A percentile compares a stretch with the other conserved stretches of the same genome.
Evolutionary conservation across 2,113 vertebrate species (phyloP).

Genomic region (Lophochroa leadbeateri): DNA sequence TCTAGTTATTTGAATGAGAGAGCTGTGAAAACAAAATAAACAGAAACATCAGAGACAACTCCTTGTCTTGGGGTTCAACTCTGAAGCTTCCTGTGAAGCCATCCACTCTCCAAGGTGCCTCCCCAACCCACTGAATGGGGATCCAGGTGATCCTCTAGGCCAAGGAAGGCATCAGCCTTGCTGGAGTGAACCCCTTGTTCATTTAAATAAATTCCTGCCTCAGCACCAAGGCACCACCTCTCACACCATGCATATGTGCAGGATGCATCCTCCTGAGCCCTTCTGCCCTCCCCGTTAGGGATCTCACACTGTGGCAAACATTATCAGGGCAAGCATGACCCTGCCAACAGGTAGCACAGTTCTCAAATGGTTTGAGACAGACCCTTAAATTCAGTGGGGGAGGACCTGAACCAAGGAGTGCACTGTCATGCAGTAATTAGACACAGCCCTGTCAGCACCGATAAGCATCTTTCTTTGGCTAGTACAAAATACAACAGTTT

Average conservation of each 20-base stretch:
- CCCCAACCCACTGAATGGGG: not conserved
- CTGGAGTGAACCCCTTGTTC: not conserved
- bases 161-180: not conserved
- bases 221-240: not conserved
- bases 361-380: not conserved
- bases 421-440: not conserved
- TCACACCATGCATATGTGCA: not conserved
- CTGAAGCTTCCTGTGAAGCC: not conserved
- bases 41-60: not conserved
- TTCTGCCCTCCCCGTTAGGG: not conserved
- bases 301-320: not conserved
- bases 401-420: not conserved
- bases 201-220: not conserved
- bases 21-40: conserved; percentile 4
- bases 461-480: not conserved
- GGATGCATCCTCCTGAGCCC: not conserved
- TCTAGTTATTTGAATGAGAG: conserved; percentile 15
- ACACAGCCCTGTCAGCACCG: not conserved
- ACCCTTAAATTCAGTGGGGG: not conserved
- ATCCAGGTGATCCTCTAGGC: not conserved
- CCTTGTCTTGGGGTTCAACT: not conserved
- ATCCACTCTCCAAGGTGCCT: not conserved
- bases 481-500: not conserved
- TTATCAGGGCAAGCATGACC: not conserved
- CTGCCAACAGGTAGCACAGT: not conserved